These are phyloP conservation scores for Schizaphis graminum DNA, from an alignment of 2,888 invertebrate genomes.

Conservation along the genomic window DNA sequence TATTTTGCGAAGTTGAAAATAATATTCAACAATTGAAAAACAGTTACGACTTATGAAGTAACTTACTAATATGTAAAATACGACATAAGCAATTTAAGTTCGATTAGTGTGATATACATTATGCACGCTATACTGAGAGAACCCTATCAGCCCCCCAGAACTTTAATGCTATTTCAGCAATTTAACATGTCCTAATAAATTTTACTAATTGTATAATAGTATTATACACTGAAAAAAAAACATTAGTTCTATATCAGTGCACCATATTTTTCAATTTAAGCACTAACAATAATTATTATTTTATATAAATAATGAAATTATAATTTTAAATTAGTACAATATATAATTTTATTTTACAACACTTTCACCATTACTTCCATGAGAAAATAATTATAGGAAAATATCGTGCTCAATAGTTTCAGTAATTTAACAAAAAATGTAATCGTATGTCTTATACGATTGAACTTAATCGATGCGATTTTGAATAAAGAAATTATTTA, in stretches of 20 bases:
- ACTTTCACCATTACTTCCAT: background rate
- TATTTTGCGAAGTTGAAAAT: background rate
- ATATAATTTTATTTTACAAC: background rate
- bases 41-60: background rate
- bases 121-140: background rate
- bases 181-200: background rate
- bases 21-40: background rate
- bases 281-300: background rate
- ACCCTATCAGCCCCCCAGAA: background rate
- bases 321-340: background rate
- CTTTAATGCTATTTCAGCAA: background rate
- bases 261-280: background rate
- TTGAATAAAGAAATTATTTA: background rate
- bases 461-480: background rate
- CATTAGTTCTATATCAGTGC: too few relatives aligned
- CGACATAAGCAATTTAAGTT: background rate
- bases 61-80: background rate
- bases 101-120: background rate
- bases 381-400: slow-evolving; percentile 6
- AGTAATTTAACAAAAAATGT: background rate
- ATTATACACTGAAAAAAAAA: background rate
- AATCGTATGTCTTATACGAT: background rate
- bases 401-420: background rate
- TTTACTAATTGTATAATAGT: background rate
- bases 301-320: background rate